Evolutionary conservation across 2,888 invertebrate species (phyloP), one percentile per base, ranked within the genome.

Genomic region (Thera britannica): DNA sequence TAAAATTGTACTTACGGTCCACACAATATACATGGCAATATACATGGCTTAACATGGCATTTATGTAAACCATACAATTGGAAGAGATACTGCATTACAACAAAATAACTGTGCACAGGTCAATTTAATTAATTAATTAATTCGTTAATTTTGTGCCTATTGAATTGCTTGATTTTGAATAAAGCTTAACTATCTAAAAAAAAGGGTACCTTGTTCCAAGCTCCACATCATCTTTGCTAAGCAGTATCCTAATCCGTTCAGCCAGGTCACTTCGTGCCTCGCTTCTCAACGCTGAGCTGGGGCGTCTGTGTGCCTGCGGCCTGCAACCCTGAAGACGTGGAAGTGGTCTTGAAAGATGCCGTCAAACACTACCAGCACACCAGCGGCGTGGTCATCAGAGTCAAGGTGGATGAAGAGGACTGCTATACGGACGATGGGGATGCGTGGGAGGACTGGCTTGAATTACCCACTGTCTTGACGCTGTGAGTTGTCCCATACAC

Each of bases 241-340:
- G 82, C 83, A 75, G 79, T 76, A 69, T 77, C 79, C 75, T 87
- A 79, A 75, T 87, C 90, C 80, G 90, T 93, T 90, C 88, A 96
- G 96, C 95, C 96, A 80, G 95, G 95, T 85, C 96, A 96, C 90
- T 96, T 96, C 86, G 94, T 95, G 83, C 96, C 96, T 64, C 95
- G 95, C 79, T 96, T 96, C 87, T 95, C 96, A 36, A 95, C 96
- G 72, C 89, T 95, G 73, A 96, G 96, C 79, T 96, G 96, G 96
- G 96, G 96, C 0, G 85, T 96, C 34, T 96, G 96, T 80, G 89
- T 96, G 58, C 96, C 96, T 1, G 93, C 95, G 3, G 94, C 94
- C 8, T 96, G 96, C 81, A 90, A 94, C 34, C 91, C 94, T 35
- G 91, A 94, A 56, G 95, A 95, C 77, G 95, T 95, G 23, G 94